These are phyloP conservation scores for Odontamblyopus rebecca DNA, from an alignment of 2,797 vertebrate species.

Conservation along the genomic window DNA sequence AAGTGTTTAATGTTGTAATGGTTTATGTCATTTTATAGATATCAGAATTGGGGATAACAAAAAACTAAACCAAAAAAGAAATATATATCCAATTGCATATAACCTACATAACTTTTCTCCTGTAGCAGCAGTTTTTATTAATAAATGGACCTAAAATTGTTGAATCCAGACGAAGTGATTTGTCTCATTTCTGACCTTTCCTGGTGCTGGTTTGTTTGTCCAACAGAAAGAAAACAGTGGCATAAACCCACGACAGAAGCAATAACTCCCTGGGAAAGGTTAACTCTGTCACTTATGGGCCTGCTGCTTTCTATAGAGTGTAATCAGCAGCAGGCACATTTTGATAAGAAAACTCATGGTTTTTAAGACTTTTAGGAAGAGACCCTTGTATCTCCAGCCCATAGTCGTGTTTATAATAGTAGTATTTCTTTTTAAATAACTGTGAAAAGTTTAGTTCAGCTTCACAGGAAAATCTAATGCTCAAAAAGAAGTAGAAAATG, in stretches of 20 bases:
- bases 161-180: background rate
- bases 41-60: no score
- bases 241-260: background rate
- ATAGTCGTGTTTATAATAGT: no score
- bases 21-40: no score
- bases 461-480: no score
- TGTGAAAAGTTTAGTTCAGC: no score
- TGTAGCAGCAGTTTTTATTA: background rate
- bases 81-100: no score
- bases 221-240: background rate
- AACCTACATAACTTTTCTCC: background rate
- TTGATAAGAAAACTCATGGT: background rate
- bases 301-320: background rate
- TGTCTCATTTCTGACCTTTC: conserved; percentile 4
- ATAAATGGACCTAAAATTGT: background rate
- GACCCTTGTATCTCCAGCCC: background rate
- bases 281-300: background rate
- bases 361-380: background rate
- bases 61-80: no score
- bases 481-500: no score
- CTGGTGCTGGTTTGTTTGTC: background rate
- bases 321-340: conserved; percentile 1
- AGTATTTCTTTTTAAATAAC: no score
- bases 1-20: no score
- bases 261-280: background rate